Conservation (phyloP, 2,888 invertebrate species). For the Drosophila rubida region DNA sequence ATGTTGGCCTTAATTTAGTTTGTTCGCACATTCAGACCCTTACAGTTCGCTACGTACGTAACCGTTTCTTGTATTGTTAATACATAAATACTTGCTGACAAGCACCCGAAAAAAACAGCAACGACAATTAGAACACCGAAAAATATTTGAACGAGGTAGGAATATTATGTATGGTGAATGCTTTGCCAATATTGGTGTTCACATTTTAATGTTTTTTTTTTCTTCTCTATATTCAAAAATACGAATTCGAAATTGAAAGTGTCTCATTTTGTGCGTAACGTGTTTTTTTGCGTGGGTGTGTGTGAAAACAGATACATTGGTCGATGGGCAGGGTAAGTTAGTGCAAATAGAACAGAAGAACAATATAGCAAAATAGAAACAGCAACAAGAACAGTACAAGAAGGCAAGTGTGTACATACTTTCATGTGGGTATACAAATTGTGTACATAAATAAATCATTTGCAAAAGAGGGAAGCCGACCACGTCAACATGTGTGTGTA, state of each 20-base stretch:
- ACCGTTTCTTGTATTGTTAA: neutral
- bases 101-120: constrained; percentile 2
- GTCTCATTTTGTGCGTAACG: too few species aligned
- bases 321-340: neutral
- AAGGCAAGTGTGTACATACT: constrained; percentile 12
- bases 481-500: neutral
- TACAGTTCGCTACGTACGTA: constrained; percentile 43
- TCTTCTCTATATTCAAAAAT: neutral
- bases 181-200: neutral
- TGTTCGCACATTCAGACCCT: constrained; percentile 68
- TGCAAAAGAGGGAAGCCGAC: constrained; percentile 6
- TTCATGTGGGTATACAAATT: constrained; percentile 15
- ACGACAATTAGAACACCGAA: neutral
- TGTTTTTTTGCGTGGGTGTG: neutral
- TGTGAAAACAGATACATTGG: neutral
- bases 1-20: constrained; percentile 75
- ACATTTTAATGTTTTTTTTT: neutral
- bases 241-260: constrained; percentile 5
- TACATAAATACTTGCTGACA: constrained; percentile 1
- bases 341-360: neutral
- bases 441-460: constrained; percentile 36
- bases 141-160: constrained; percentile 30
- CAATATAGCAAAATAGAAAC: neutral
- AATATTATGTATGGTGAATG: neutral
- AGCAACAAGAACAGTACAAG: constrained; percentile 5